Base-by-base conservation (phyloP, 2,113 vertebrate genomes). In the Calypte anna region DNA sequence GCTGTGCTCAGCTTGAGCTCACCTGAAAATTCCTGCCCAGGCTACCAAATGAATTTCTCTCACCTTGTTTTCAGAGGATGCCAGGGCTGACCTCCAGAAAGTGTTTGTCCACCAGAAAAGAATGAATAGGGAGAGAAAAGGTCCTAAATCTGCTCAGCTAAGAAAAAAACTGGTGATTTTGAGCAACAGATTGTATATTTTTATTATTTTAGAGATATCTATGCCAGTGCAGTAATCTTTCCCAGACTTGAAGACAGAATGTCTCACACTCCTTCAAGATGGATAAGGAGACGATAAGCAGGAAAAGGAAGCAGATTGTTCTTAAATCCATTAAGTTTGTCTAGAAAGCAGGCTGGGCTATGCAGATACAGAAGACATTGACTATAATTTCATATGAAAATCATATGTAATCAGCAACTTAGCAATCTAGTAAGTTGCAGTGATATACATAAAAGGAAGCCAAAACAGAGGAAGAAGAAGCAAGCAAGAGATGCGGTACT, bases 331-430 rank as follows among this genome's bases (percentile, higher is more conserved):
- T 82, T 85, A 87, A 82, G 46, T 40, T 46, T 85, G 58, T 90
- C 70, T 25, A 46, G 59, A 91, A 87, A 85, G 38, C 38, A 76
- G 74, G 2, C 55, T 67, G 72, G 80, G 61, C 67, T 92, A 2
- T 73, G 31, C 66, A 51, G 62, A 86, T 48, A 73, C 69, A 54
- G 62, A 54, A 82, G 67, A 64, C 46, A 73, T 86, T 62, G 82
- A 27, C 74, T 93, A 78, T 80, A 70, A 94, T 92, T 94, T 90
- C 28, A 6, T 76, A 85, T 79, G 94, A 91, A 95, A 97, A 96
- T 94, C 46, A n/a, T 44, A 85, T 55, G 63, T 66, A 63, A 18
- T 79, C 63, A 94, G 38, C 51, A 75, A 69, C 81, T 57, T 85
- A 86, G 58, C 55, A 62, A 14, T 55, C 13, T 31, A 86, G 20